These are phyloP conservation scores for Trypoxylus dichotomus DNA, from an alignment of 1,140 invertebrate species.

Conservation along the genomic window DNA sequence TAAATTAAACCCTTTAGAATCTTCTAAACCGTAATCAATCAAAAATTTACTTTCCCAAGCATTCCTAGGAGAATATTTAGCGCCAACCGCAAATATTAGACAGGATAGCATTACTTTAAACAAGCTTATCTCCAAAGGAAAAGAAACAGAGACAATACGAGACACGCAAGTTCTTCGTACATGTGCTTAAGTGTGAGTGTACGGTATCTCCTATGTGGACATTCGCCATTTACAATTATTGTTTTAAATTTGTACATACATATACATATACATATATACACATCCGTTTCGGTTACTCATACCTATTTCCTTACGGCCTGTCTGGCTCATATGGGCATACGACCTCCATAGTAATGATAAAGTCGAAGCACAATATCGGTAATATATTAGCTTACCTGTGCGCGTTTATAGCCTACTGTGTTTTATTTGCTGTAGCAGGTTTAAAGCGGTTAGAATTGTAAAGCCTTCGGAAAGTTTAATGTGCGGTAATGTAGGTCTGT, in stretches of 20 bases:
- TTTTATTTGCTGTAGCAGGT: too few relatives aligned
- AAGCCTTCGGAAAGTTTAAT: too few relatives aligned
- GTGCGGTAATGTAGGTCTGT: too few relatives aligned
- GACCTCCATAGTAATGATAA: not conserved
- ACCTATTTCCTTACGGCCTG: not conserved
- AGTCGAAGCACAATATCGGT: not conserved
- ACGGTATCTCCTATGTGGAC: not conserved
- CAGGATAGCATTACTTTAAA: not conserved
- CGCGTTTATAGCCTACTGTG: too few relatives aligned
- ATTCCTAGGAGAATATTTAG: too few relatives aligned
- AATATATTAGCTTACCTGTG: too few relatives aligned
- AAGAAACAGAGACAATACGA: not conserved
- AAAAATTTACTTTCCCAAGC: too few relatives aligned
- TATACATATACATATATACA: not conserved
- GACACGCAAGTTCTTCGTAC: not conserved
- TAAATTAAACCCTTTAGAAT: too few relatives aligned
- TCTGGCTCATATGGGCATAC: not conserved
- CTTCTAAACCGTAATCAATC: too few relatives aligned
- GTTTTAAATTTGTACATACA: not conserved
- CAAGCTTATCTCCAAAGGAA: not conserved
- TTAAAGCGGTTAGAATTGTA: too few relatives aligned
- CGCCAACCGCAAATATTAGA: too few relatives aligned
- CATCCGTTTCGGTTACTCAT: not conserved
- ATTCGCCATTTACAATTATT: slow-evolving; percentile 2
- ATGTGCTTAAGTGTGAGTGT: not conserved